Conservation (phyloP, 1,140 invertebrate genomes). For the Aphaenogaster floridana region DNA sequence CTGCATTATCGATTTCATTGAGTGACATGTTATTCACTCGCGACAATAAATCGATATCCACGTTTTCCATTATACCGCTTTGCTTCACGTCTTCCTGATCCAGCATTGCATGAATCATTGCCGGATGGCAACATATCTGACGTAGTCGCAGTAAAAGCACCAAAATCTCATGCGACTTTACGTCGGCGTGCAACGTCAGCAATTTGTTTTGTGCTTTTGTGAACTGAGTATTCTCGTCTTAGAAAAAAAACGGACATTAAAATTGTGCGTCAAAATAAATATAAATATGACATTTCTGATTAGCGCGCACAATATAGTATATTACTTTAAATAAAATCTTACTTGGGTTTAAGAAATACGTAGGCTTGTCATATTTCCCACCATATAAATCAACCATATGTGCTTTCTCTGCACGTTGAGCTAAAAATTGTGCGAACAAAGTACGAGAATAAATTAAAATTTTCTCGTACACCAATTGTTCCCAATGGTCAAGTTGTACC, state of each 20-base stretch:
- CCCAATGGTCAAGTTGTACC: slow-evolving; percentile 90
- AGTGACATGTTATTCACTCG: slow-evolving; percentile 85
- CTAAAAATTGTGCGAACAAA: slow-evolving; percentile 92
- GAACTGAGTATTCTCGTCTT: slow-evolving; percentile 80
- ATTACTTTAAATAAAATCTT: slow-evolving; percentile 13
- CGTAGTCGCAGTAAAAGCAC: slow-evolving; percentile 93
- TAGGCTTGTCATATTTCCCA: slow-evolving; percentile 75
- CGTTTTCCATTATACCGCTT: slow-evolving; percentile 77
- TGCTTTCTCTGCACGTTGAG: slow-evolving; percentile 91
- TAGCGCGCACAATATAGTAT: not conserved
- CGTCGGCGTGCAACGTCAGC: slow-evolving; percentile 84
- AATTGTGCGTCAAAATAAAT: not conserved
- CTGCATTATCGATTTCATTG: slow-evolving; percentile 82
- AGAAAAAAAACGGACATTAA: slow-evolving; percentile 13
- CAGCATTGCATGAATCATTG: slow-evolving; percentile 91
- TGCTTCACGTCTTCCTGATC: slow-evolving; percentile 82
- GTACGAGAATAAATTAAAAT: slow-evolving; percentile 91
- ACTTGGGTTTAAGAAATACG: slow-evolving; percentile 69
- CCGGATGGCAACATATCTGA: slow-evolving; percentile 96
- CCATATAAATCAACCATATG: slow-evolving; percentile 77
- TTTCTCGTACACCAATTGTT: slow-evolving; percentile 93
- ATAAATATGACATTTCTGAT: slow-evolving; percentile 22
- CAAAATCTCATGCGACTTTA: slow-evolving; percentile 93
- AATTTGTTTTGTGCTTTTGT: slow-evolving; percentile 83
- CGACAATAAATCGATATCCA: slow-evolving; percentile 88